Conservation (phyloP, 2,113 vertebrate genomes). For the Excalfactoria chinensis region DNA sequence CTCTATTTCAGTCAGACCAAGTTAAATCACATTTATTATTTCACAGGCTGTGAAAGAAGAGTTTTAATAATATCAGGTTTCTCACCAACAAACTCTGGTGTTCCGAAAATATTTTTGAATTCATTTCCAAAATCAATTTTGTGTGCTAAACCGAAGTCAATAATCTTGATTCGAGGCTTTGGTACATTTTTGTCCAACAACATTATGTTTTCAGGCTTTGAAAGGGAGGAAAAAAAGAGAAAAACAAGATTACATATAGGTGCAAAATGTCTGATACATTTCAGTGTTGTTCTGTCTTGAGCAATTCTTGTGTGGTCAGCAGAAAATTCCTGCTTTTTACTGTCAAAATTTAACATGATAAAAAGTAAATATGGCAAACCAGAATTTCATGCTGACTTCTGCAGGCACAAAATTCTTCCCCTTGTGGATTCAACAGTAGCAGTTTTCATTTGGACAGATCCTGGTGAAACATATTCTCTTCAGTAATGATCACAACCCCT, state of each 20-base stretch:
- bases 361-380: background rate
- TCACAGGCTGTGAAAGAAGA: background rate
- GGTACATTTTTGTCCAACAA: slow-evolving; percentile 91
- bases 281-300: background rate
- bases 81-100: slow-evolving; percentile 97
- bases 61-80: slow-evolving; percentile 24
- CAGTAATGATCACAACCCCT: background rate
- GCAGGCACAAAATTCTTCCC: background rate
- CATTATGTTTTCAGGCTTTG: slow-evolving; percentile 98
- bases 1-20: background rate
- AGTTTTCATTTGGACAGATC: background rate
- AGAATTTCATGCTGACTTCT: background rate
- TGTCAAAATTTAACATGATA: background rate
- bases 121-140: slow-evolving; percentile 98
- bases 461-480: background rate
- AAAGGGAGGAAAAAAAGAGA: slow-evolving; percentile 24
- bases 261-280: background rate
- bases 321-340: background rate
- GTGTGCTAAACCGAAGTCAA: slow-evolving; percentile 97
- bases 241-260: background rate
- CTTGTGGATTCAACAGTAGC: background rate
- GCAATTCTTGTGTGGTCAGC: background rate
- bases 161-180: slow-evolving; percentile 97
- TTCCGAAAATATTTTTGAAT: slow-evolving; percentile 99
- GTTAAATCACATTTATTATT: background rate